Evolutionary conservation across 2,797 vertebrate species (phyloP).

Genomic region (Molossus molossus): DNA sequence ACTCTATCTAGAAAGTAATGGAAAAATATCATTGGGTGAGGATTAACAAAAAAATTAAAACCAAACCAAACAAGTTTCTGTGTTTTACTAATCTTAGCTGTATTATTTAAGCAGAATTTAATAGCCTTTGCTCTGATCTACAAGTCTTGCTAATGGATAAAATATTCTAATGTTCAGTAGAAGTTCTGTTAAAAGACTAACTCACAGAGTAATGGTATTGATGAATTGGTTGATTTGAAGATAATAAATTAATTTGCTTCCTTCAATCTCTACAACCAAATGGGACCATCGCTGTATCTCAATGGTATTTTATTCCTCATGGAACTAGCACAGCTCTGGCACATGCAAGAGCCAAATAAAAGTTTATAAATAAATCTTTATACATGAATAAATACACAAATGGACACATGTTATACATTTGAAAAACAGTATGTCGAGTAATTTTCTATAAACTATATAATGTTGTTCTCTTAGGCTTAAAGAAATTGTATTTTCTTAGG

Average conservation of each 20-base stretch:
- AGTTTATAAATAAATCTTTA: not conserved
- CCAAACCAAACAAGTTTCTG: not conserved
- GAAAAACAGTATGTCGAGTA: not conserved
- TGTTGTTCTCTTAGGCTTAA: not conserved
- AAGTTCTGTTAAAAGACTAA: not conserved
- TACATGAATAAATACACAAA: constrained; percentile 17
- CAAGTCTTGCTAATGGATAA: not conserved
- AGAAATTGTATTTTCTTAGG: not conserved
- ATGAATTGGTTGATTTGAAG: not conserved
- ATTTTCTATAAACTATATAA: not conserved
- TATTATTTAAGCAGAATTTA: constrained; percentile 53
- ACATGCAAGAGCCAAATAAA: not conserved
- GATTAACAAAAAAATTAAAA: too few relatives aligned
- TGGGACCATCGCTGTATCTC: not conserved
- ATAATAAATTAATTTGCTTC: not conserved
- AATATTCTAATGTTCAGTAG: not conserved
- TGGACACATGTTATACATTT: not conserved
- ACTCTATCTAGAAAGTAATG: too few relatives aligned
- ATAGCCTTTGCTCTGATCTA: constrained; percentile 27
- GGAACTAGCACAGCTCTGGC: not conserved
- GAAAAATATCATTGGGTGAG: too few relatives aligned
- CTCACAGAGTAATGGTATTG: not conserved
- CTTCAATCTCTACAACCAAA: not conserved
- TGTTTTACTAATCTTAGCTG: constrained; percentile 15
- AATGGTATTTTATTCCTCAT: not conserved